A percentile compares a stretch with the other conserved stretches of the same genome.
phyloP scores from a whole-genome alignment of 2,797 vertebrate genomes.

The Cuculus canorus region DNA sequence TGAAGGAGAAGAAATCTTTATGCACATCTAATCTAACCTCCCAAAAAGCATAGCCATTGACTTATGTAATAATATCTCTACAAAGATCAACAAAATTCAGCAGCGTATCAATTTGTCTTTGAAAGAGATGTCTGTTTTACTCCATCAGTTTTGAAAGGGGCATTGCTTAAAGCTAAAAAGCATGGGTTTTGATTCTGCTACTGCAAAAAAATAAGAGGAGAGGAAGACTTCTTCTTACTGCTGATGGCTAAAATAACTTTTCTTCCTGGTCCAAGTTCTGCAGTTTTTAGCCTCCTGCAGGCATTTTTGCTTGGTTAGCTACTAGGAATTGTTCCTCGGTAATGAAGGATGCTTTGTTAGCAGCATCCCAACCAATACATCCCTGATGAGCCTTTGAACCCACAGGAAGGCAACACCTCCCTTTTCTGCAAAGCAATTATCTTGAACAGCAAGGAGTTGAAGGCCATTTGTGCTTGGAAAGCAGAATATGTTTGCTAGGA shows the following conservation, averaged over 20 bases:
- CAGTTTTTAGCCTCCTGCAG: neutral
- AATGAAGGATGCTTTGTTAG: neutral
- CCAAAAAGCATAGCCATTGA: neutral
- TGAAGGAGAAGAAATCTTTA: slow-evolving; percentile 3
- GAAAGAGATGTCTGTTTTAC: slow-evolving; percentile 4
- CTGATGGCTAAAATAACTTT: neutral
- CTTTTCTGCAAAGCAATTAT: neutral
- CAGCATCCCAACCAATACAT: neutral
- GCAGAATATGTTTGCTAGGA: neutral
- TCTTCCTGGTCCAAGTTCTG: neutral
- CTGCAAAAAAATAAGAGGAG: neutral
- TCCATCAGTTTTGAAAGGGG: slow-evolving; percentile 16
- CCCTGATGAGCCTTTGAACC: slow-evolving; percentile 23
- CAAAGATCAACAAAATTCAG: slow-evolving; percentile 20
- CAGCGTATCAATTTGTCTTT: slow-evolving; percentile 19
- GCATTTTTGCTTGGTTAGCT: neutral
- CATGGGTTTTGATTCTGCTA: neutral
- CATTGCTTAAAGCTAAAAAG: neutral
- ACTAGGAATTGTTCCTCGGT: neutral
- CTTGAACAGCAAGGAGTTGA: neutral
- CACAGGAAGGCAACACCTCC: neutral
- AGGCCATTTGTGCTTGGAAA: slow-evolving; percentile 24
- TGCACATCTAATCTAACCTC: neutral
- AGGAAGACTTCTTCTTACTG: neutral
- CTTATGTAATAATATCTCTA: neutral